Conservation (phyloP, 2,888 invertebrate genomes). For the Hetaerina titia region DNA sequence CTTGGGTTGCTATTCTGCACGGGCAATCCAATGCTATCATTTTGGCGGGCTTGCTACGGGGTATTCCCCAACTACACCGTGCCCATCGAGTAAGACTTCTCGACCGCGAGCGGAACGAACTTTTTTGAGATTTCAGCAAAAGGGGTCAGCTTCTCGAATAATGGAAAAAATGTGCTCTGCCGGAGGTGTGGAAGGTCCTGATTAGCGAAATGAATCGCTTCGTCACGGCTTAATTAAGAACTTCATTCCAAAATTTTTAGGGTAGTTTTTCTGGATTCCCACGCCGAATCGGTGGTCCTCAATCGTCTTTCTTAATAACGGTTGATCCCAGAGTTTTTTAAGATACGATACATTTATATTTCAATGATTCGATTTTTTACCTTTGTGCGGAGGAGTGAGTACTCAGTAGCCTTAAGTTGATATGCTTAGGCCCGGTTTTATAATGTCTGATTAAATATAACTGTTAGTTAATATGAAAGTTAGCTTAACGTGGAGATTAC, state of each 20-base stretch:
- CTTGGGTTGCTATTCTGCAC: background rate
- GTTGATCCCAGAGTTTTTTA: too few relatives aligned
- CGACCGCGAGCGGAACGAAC: background rate
- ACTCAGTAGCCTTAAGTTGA: too few relatives aligned
- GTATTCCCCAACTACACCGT: background rate
- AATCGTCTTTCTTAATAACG: too few relatives aligned
- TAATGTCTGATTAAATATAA: too few relatives aligned
- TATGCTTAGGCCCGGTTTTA: too few relatives aligned
- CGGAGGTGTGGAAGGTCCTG: background rate
- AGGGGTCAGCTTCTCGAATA: background rate
- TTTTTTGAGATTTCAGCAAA: background rate
- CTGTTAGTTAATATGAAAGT: too few relatives aligned
- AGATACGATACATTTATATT: too few relatives aligned
- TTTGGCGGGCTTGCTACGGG: background rate
- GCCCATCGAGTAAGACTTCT: background rate
- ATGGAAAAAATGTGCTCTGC: background rate
- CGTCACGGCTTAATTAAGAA: background rate
- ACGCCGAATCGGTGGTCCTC: background rate
- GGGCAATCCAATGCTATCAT: background rate
- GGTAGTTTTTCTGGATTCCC: background rate
- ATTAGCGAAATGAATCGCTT: background rate
- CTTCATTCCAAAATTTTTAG: background rate
- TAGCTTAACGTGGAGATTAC: too few relatives aligned
- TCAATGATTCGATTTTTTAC: too few relatives aligned
- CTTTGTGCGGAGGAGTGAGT: too few relatives aligned